phyloP scores from a whole-genome alignment of 2,797 vertebrate genomes.

The Platyrinchus mystaceus region DNA sequence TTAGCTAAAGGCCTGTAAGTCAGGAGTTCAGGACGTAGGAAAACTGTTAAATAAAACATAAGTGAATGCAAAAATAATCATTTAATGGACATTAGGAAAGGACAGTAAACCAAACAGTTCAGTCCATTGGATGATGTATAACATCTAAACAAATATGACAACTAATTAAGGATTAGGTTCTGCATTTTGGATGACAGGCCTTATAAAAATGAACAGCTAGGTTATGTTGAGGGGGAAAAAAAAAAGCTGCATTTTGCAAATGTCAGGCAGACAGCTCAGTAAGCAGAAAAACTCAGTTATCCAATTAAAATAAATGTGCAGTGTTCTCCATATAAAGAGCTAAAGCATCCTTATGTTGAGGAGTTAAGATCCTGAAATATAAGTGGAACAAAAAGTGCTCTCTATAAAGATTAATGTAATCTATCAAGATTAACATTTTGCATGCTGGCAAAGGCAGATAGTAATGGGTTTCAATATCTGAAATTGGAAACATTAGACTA shows the following conservation, averaged over 20 bases:
- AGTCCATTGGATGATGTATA: constrained; percentile 24
- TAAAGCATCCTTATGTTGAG: constrained; percentile 48
- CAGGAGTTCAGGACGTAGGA: background rate
- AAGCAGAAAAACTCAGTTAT: constrained; percentile 64
- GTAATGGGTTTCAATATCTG: constrained; percentile 44
- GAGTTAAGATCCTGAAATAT: constrained; percentile 57
- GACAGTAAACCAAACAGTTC: constrained; percentile 39
- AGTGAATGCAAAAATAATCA: constrained; percentile 22
- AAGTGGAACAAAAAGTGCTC: constrained; percentile 45
- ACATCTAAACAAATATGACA: constrained; percentile 62
- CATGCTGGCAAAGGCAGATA: constrained; percentile 36
- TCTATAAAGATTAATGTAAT: constrained; percentile 59
- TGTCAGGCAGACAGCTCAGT: constrained; percentile 63
- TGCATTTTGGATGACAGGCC: constrained; percentile 43
- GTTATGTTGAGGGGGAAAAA: background rate
- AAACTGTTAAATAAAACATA: constrained; percentile 48
- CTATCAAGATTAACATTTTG: constrained; percentile 68
- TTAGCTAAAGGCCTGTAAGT: background rate
- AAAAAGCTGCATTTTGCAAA: constrained; percentile 44
- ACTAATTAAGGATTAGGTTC: constrained; percentile 65
- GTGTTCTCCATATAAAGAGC: constrained; percentile 54
- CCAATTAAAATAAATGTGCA: constrained; percentile 70
- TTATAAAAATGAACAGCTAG: constrained; percentile 51
- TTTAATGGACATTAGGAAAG: constrained; percentile 27
- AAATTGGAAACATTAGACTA: constrained; percentile 42